Percentiles rank a stretch among this genome's conserved stretches.
Conservation (phyloP, 2,797 vertebrate genomes). For the Chiroxiphia lanceolata region DNA sequence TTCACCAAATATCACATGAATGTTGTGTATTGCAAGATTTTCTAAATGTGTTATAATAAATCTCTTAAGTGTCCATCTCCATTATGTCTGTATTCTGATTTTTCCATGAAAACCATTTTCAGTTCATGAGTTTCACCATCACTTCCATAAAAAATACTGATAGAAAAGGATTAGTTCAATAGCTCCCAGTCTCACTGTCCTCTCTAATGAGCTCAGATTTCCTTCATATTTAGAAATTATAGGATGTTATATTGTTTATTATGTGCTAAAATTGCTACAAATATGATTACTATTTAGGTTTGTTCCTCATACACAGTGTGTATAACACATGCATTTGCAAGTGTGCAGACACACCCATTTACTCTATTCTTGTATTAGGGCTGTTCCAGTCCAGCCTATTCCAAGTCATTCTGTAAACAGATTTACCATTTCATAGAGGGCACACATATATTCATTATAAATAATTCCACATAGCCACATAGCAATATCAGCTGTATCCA, state of each 20-base stretch:
- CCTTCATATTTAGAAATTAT: background rate
- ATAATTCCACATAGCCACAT: background rate
- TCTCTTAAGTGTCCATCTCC: background rate
- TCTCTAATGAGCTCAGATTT: background rate
- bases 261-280: background rate
- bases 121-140: background rate
- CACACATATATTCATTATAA: background rate
- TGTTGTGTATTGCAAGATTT: background rate
- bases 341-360: background rate
- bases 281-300: background rate
- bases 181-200: background rate
- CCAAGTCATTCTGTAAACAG: background rate
- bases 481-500: background rate
- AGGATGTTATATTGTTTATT: background rate
- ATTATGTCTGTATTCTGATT: background rate
- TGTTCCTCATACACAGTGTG: background rate
- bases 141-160: background rate
- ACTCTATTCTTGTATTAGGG: background rate
- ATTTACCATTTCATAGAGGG: background rate
- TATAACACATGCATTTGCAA: background rate
- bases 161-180: background rate
- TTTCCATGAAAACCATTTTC: background rate
- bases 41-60: background rate
- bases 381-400: background rate
- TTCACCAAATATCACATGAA: background rate